phyloP scores from a whole-genome alignment of 2,797 vertebrate species.

The Margarornis squamiger region DNA sequence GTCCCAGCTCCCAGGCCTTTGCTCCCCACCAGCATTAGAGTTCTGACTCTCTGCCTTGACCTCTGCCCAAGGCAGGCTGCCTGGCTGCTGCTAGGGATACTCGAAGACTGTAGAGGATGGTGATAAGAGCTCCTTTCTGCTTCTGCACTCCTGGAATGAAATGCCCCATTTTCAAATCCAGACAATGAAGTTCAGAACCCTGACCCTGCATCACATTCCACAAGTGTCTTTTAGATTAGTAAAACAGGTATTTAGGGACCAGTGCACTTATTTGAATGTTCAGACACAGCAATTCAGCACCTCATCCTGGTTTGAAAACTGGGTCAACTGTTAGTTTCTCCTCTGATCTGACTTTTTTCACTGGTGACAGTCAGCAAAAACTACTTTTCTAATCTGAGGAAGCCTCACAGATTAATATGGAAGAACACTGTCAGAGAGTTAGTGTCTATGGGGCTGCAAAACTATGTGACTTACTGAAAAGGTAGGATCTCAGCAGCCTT shows the following conservation, averaged over 20 bases:
- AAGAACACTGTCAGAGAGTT: neutral
- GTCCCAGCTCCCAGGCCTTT: neutral
- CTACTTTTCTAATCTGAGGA: neutral
- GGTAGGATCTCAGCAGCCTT: neutral
- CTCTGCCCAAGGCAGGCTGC: neutral
- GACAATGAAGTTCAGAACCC: neutral
- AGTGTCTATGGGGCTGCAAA: neutral
- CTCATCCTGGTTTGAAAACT: slow-evolving; percentile 25
- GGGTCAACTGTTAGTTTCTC: slow-evolving; percentile 43
- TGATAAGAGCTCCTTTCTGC: neutral
- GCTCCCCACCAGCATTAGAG: neutral
- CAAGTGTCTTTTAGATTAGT: neutral
- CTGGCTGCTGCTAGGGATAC: neutral
- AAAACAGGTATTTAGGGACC: neutral
- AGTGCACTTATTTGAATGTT: neutral
- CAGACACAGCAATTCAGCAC: neutral
- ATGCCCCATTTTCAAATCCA: neutral
- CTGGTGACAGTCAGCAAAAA: neutral
- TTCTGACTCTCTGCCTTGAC: neutral
- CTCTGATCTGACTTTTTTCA: neutral
- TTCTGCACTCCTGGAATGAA: neutral
- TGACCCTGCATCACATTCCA: neutral
- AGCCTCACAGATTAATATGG: neutral
- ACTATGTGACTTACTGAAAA: neutral
- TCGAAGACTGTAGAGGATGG: neutral